Percentiles rank a stretch among this genome's conserved stretches.
phyloP scores from a whole-genome alignment of 2,797 vertebrate species.

The Hypotaenidia okinawae region DNA sequence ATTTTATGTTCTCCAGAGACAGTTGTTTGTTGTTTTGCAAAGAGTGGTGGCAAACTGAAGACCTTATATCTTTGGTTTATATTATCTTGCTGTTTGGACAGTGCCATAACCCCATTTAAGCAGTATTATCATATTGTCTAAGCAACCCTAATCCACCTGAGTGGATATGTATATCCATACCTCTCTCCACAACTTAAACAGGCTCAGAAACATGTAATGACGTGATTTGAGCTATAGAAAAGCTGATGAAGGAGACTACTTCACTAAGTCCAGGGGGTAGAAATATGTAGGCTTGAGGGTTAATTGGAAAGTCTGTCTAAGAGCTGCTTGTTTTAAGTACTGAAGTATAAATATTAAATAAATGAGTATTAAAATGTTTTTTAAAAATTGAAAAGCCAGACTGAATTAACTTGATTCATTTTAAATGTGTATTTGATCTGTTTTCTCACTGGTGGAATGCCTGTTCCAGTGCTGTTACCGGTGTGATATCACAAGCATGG shows the following conservation, averaged over 20 bases:
- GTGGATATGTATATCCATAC: neutral
- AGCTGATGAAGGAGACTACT: neutral
- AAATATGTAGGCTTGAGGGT: neutral
- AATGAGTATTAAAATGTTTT: neutral
- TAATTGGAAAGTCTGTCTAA: neutral
- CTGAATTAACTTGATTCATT: neutral
- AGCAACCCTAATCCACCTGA: neutral
- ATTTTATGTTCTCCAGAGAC: neutral
- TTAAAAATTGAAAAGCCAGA: neutral
- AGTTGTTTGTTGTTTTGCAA: neutral
- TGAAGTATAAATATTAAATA: slow-evolving; percentile 5
- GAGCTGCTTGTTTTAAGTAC: neutral
- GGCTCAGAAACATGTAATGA: neutral
- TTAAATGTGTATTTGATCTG: neutral
- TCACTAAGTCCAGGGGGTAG: neutral
- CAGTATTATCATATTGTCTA: neutral
- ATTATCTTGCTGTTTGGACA: neutral
- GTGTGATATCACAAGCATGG: neutral
- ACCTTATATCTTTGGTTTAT: neutral
- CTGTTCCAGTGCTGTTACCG: neutral
- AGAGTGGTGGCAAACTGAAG: neutral
- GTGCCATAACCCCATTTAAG: neutral
- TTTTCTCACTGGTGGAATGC: neutral
- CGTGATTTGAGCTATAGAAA: neutral
- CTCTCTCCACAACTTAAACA: neutral